Evolutionary conservation across 2,113 vertebrate species (phyloP).

Genomic region (Motacilla tschutschensis): DNA sequence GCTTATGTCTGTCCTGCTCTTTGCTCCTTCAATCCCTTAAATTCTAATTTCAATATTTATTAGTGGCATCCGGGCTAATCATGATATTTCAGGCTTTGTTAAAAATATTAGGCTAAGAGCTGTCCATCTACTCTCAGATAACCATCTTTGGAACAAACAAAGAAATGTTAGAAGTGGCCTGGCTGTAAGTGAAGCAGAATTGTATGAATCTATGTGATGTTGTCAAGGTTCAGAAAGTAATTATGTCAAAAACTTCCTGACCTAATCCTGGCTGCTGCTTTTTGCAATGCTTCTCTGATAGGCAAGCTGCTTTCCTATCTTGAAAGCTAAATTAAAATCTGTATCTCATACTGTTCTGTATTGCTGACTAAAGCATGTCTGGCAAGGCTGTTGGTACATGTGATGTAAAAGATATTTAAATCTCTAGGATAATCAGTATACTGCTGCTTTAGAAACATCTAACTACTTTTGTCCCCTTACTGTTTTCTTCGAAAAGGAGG

Average conservation of each 20-base stretch:
- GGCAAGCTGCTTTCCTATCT: conserved; percentile 39
- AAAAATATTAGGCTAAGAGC: not conserved
- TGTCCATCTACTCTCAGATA: not conserved
- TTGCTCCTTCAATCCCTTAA: conserved; percentile 13
- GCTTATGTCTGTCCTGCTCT: not conserved
- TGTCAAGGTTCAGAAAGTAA: conserved; percentile 23
- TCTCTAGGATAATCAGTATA: not conserved
- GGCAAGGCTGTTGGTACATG: conserved; percentile 18
- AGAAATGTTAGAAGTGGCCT: not conserved
- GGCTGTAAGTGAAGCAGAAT: conserved; percentile 59
- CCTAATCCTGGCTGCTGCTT: conserved; percentile 48
- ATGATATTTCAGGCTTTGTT: not conserved
- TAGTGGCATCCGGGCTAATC: not conserved
- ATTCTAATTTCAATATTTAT: not conserved
- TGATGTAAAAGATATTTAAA: not conserved
- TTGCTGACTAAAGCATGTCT: conserved; percentile 52
- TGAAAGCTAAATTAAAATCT: conserved; percentile 30
- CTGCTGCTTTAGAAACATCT: not conserved
- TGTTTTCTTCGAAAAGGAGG: not conserved
- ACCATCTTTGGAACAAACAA: not conserved
- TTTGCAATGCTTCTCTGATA: conserved; percentile 36
- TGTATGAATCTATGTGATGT: conserved; percentile 23
- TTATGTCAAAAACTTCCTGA: conserved; percentile 19
- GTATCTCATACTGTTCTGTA: not conserved
- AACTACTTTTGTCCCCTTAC: not conserved